phyloP scores from a whole-genome alignment of 2,888 invertebrate species.

The Megalurothrips usitatus region DNA sequence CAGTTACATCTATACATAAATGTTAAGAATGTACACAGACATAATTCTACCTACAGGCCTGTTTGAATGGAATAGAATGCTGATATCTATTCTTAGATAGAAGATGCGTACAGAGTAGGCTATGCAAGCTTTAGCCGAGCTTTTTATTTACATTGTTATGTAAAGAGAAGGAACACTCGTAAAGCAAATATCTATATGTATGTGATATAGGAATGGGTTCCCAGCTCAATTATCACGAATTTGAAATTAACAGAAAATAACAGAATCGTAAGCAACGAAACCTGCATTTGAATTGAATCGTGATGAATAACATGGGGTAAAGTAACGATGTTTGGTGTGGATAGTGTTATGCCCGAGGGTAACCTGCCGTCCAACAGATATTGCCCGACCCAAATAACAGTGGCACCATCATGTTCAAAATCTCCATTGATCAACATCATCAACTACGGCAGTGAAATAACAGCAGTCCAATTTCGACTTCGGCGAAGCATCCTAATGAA shows the following conservation, averaged over 20 bases:
- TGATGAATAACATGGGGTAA: neutral
- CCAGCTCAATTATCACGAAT: constrained; percentile 10
- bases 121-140: neutral
- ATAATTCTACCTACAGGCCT: neutral
- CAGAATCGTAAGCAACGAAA: neutral
- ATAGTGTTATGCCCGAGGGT: neutral
- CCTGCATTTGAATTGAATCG: neutral
- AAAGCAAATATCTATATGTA: constrained; percentile 8
- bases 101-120: constrained; percentile 6
- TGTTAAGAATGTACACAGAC: neutral
- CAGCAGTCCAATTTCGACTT: neutral
- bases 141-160: constrained; percentile 17
- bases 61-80: constrained; percentile 9
- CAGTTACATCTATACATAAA: constrained; percentile 1
- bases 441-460: neutral
- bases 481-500: too few relatives aligned
- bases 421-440: neutral
- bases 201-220: neutral
- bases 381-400: neutral
- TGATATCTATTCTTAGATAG: neutral
- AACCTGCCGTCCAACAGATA: constrained; percentile 14
- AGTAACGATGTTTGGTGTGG: neutral
- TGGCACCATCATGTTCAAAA: neutral
- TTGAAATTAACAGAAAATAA: neutral
- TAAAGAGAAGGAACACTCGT: neutral